Evolutionary conservation across 2,113 vertebrate species (phyloP).

Genomic region (Forbesichthys papilliferus): DNA sequence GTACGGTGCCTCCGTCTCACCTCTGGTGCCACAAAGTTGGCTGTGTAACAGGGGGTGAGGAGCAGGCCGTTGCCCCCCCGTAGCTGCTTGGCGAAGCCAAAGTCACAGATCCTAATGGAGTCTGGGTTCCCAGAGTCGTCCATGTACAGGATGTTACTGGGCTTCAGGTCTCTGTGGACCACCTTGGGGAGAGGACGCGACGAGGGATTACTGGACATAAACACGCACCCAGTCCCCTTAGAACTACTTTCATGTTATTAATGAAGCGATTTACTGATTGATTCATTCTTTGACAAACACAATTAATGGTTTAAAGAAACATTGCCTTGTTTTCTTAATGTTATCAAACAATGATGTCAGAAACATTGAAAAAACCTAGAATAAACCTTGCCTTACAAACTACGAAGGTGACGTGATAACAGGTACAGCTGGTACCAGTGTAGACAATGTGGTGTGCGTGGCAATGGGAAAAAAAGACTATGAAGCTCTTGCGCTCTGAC

Average conservation of each 20-base stretch:
- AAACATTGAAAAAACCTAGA: too few relatives aligned
- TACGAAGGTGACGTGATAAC: too few relatives aligned
- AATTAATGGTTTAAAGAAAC: too few relatives aligned
- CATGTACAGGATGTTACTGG: conserved; percentile 98
- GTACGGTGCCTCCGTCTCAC: conserved; percentile 62
- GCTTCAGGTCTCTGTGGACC: conserved; percentile 96
- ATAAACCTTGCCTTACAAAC: too few relatives aligned
- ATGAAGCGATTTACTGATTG: neutral
- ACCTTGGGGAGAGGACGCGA: conserved; percentile 76
- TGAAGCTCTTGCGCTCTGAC: conserved; percentile 3
- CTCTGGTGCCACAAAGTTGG: conserved; percentile 98
- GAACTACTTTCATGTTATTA: neutral
- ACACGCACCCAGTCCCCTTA: too few relatives aligned
- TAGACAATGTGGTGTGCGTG: too few relatives aligned
- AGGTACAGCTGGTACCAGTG: too few relatives aligned
- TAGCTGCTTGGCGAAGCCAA: conserved; percentile 96
- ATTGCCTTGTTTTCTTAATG: too few relatives aligned
- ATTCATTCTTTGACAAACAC: too few relatives aligned
- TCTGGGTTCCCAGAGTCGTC: conserved; percentile 94
- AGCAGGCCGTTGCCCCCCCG: conserved; percentile 93
- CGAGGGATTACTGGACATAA: neutral
- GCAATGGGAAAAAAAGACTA: neutral
- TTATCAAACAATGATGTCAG: too few relatives aligned
- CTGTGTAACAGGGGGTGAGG: conserved; percentile 95
- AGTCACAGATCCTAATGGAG: conserved; percentile 97